phyloP scores from a whole-genome alignment of 37 sponge, comb jelly and placozoan species.

The Agelas oroides region DNA sequence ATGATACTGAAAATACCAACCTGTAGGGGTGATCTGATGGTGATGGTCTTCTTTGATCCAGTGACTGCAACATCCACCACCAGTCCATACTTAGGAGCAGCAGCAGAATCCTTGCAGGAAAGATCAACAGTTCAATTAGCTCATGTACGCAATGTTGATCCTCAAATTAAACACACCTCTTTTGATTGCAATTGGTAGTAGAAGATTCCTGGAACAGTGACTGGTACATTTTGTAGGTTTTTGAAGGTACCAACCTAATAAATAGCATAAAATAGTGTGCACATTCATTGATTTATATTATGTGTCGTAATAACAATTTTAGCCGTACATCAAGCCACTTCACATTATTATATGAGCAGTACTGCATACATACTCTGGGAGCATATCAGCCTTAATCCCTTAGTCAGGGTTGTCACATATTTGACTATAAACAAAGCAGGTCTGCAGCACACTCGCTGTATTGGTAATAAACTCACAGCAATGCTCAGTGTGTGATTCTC shows the following conservation, averaged over 20 bases:
- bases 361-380: no score
- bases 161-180: conserved; percentile 28
- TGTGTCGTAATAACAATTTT: no score
- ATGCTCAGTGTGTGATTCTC: conserved; percentile 31
- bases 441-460: no score
- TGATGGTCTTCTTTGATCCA: conserved; percentile 72
- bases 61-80: conserved; percentile 73
- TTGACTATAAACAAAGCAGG: no score
- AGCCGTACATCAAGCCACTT: no score
- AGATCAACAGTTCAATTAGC: not conserved
- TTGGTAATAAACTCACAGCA: conserved; percentile 35
- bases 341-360: no score
- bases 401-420: no score
- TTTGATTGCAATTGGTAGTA: conserved; percentile 55
- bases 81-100: conserved; percentile 27
- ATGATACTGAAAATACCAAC: no score
- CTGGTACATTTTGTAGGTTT: conserved; percentile 9
- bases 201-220: conserved; percentile 53
- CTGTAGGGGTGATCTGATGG: conserved; percentile 64
- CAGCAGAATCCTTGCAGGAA: not conserved
- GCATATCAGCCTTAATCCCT: no score
- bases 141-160: not conserved
- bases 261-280: no score
- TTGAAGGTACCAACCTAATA: no score
- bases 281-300: no score